Conservation (phyloP, 2,888 invertebrate genomes). For the Notodonta ziczac region DNA sequence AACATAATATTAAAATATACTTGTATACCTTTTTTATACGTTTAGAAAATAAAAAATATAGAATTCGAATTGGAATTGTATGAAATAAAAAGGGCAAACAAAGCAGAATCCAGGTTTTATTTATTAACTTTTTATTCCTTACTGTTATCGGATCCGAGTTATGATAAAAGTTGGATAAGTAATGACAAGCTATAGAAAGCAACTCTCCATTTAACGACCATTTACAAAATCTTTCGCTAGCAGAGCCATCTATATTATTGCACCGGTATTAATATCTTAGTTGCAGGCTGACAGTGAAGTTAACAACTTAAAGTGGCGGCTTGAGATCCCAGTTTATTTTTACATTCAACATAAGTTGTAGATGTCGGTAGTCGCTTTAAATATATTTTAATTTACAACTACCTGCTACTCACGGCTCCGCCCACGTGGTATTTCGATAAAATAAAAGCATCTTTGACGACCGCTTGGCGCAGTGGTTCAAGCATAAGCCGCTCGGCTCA, state of each 20-base stretch:
- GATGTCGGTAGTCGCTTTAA: neutral
- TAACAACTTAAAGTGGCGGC: neutral
- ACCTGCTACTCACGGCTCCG: no score
- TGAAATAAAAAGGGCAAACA: constrained; percentile 44
- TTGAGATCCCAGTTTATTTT: neutral
- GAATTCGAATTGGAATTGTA: constrained; percentile 33
- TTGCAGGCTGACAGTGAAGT: constrained; percentile 17
- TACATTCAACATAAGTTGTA: neutral
- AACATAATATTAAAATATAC: constrained; percentile 29
- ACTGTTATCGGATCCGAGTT: no score
- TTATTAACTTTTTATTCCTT: constrained; percentile 1
- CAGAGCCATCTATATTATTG: neutral
- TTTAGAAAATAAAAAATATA: constrained; percentile 39
- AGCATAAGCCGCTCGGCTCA: no score
- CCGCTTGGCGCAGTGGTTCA: no score
- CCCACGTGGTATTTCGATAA: no score
- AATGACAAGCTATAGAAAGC: no score
- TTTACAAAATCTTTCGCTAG: neutral
- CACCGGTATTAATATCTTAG: neutral
- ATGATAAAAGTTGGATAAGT: no score
- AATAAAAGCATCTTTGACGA: no score
- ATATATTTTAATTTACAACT: constrained; percentile 1
- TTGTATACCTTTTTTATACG: constrained; percentile 41
- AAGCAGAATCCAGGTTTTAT: constrained; percentile 12
- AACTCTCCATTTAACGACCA: neutral